Evolutionary conservation across 1,140 invertebrate species (phyloP), one percentile per base, ranked within the genome.

Genomic region (Drosophila sucinea): DNA sequence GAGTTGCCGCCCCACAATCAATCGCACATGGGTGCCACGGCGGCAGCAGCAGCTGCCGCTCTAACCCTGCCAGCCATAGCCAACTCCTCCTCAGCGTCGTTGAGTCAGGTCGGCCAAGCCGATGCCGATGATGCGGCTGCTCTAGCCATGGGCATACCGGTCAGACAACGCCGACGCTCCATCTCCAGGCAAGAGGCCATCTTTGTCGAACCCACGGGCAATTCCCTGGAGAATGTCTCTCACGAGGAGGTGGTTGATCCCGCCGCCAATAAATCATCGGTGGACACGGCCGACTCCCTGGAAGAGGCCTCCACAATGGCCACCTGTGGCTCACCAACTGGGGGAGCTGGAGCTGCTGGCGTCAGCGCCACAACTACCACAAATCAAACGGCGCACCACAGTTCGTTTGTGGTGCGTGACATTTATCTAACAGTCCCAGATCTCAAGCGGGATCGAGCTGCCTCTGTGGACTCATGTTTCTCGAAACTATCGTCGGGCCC

Each of bases 371-470:
- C 68, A 2, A 11, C 8, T 6, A 27, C 17, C 25, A 58, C 72
- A 30, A 30, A 30, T 30, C 30, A 30, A 30, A 4, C 2, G 1
- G 23, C 60, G 3, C 81, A 87, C 60, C 87, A 84, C 57, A 70
- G 62, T 10, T 66, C 71, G 0, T 79, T 90, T 10, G 81, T 87
- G 41, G 94, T 95, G 0, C 93, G 95, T 25, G 96, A 97, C 81
- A 96, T 97, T 62, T 97, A 96, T 83, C 92, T 97, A 1, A 94
- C 95, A 11, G 96, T 97, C n/a, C 96, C 96, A 1, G 96, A 97
- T 77, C 91, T 97, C 62, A 96, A 96, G 77, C 93, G 96, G 1
- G 96, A 97, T 81, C 94, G 96, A 0, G 96, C 96, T 2, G 96
- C 96, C 2, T 97, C 96, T 0, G 96, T 97, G 1, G 96, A 97